Conservation (phyloP, 2,888 invertebrate genomes). For the Oegoconia quadripuncta region DNA sequence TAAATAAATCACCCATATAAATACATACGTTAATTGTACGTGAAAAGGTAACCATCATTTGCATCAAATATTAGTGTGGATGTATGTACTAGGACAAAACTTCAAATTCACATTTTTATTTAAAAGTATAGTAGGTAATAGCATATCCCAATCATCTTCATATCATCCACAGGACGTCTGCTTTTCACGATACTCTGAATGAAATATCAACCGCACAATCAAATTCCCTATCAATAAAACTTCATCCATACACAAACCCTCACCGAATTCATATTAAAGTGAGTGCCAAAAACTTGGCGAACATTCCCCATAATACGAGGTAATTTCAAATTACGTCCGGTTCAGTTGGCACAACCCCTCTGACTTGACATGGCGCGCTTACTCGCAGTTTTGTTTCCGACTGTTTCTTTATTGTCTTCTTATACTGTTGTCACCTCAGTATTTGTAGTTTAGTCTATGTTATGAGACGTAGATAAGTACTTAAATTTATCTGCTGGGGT, state of each 20-base stretch:
- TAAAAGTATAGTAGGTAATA: too few species aligned
- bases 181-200: too few species aligned
- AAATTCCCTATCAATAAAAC: slow-evolving; percentile 19
- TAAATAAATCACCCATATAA: too few species aligned
- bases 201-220: slow-evolving; percentile 3
- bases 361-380: slow-evolving; percentile 34
- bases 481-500: too few species aligned
- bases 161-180: too few species aligned
- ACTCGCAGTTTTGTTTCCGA: slow-evolving; percentile 33
- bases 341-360: slow-evolving; percentile 38
- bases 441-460: not conserved
- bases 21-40: too few species aligned
- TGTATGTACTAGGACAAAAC: too few species aligned
- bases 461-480: too few species aligned
- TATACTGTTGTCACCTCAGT: not conserved
- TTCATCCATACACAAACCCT: slow-evolving; percentile 21
- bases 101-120: too few species aligned
- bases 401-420: slow-evolving; percentile 32
- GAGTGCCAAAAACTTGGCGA: slow-evolving; percentile 42
- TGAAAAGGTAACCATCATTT: too few species aligned
- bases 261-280: slow-evolving; percentile 43
- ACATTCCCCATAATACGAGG: slow-evolving; percentile 37
- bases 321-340: slow-evolving; percentile 57
- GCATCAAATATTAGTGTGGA: too few species aligned
- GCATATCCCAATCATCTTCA: too few species aligned